A percentile compares a stretch with the other conserved stretches of the same genome.
phyloP scores from a whole-genome alignment of 2,113 vertebrate species.

The Ochotona curzoniae region DNA sequence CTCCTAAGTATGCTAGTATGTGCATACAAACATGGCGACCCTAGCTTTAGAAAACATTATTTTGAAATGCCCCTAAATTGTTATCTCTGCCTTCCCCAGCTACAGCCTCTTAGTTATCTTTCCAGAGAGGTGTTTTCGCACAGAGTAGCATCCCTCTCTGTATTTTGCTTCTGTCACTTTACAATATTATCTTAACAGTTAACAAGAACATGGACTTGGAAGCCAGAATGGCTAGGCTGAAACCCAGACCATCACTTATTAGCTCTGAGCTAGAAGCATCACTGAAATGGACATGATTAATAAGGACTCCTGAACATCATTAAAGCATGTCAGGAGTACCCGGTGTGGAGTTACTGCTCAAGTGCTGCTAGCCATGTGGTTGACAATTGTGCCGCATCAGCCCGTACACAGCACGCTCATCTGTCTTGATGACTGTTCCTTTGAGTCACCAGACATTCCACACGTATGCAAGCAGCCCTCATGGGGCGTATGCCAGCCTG shows the following conservation, averaged over 20 bases:
- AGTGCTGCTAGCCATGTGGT: neutral
- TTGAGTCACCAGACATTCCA: neutral
- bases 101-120: neutral
- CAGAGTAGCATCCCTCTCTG: neutral
- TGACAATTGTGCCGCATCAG: neutral
- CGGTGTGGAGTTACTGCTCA: neutral
- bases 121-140: neutral
- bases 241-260: neutral
- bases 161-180: conserved; percentile 5
- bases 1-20: neutral
- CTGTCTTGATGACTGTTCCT: neutral
- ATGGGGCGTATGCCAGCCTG: neutral
- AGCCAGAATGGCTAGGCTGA: neutral
- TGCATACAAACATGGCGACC: neutral
- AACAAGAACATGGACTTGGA: neutral
- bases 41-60: neutral
- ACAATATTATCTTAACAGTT: neutral
- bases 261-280: neutral
- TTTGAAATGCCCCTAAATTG: neutral
- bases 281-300: neutral
- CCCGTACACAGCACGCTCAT: neutral
- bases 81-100: neutral
- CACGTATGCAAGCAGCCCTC: neutral
- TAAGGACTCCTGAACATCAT: neutral
- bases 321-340: neutral